Percentiles rank a stretch among this genome's conserved stretches.
phyloP scores from a whole-genome alignment of 2,113 vertebrate genomes.

The Anseranas semipalmata region DNA sequence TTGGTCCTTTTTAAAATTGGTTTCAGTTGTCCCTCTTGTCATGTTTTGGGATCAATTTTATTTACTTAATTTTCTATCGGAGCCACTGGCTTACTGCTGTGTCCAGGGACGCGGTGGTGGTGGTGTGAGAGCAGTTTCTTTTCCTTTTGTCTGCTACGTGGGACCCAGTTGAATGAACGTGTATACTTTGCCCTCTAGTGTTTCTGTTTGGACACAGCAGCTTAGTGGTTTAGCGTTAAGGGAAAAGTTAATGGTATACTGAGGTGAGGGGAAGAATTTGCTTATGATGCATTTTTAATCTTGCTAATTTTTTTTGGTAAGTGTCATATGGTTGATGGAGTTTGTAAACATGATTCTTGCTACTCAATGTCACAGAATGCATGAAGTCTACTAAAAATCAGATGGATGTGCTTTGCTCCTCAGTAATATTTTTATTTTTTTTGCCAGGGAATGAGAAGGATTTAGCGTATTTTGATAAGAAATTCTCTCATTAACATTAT shows the following conservation, averaged over 20 bases:
- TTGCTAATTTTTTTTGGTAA: too few relatives aligned
- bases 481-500: not conserved
- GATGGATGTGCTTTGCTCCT: not conserved
- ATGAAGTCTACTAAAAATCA: not conserved
- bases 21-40: not conserved
- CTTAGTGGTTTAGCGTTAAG: not conserved
- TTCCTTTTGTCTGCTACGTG: not conserved
- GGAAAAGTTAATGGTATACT: not conserved
- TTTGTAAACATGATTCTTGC: not conserved
- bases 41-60: not conserved
- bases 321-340: rapidly evolving
- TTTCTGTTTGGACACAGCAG: not conserved
- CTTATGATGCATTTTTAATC: not conserved
- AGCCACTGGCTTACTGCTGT: not conserved
- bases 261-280: not conserved
- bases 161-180: rapidly evolving
- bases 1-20: not conserved
- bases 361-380: not conserved
- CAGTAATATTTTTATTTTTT: not conserved
- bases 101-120: rapidly evolving
- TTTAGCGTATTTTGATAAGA: not conserved
- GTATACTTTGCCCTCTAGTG: slow-evolving; percentile 51
- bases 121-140: not conserved
- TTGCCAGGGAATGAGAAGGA: not conserved
- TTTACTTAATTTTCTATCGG: not conserved